Evolutionary conservation across 2,113 vertebrate genomes (phyloP), one percentile per base, ranked within the genome.

Genomic region (Lepus europaeus): DNA sequence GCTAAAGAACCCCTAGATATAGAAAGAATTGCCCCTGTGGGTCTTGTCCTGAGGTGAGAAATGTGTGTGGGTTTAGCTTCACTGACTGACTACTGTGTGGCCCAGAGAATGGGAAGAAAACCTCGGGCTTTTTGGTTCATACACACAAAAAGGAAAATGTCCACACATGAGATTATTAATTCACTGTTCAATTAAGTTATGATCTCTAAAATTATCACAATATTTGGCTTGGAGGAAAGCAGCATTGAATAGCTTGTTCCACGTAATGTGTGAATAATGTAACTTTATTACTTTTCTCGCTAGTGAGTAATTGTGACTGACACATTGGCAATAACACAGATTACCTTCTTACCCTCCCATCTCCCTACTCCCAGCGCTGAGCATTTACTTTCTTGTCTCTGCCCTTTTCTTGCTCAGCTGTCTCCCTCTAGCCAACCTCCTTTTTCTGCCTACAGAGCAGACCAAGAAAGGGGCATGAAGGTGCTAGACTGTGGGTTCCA

Each of bases 141-240:
- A 85, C 82, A 93, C 63, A 96, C 72, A 90, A 93, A 59, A 93
- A 86, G 88, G 78, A 93, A 96, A 86, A n/a, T 86, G 95, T 95
- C 96, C 95, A 76, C 64, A 96, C 78, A 79, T 13, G 0, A 20
- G 90, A 22, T 88, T 85, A 93, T 98, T 97, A 94, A 97, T 90
- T 93, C 94, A 88, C 77, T 92, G 89, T 61, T 83, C 89, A 90
- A 96, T 97, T 93, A 97, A 98, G 97, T 93, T 96, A 83, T 89
- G 78, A 89, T 93, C 86, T 96, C 96, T 6, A 64, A 93, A 97
- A 96, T 51, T 3, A 63, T 96, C 97, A 51, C 56, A 74, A 36
- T 56, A 17, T 95, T 98, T 97, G 97, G 93, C 96, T 98, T 74
- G 13, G 92, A 97, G 97, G 95, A 96, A 97, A 83, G 81, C 92